Percentiles rank a stretch among this genome's conserved stretches.
Conservation (phyloP, 2,113 vertebrate species). For the Ictalurus punctatus region DNA sequence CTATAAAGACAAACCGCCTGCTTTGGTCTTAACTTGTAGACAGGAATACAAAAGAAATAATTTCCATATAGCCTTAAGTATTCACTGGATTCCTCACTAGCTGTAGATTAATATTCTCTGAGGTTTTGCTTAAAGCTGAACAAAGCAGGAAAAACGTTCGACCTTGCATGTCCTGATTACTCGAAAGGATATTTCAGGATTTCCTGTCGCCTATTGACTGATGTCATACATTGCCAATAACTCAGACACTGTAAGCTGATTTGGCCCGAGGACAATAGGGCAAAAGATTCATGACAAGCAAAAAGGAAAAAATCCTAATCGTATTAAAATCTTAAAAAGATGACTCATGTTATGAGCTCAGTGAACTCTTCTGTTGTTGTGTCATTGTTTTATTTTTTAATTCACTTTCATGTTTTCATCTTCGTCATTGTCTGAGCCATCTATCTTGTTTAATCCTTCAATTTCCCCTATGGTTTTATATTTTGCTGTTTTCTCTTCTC, state of each 20-base stretch:
- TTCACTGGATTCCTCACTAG: slow-evolving; percentile 25
- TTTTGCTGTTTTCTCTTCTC: slow-evolving; percentile 19
- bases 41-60: slow-evolving; percentile 22
- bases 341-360: slow-evolving; percentile 29
- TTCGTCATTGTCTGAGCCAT: slow-evolving; percentile 7
- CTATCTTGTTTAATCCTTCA: slow-evolving; percentile 16
- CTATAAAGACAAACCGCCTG: slow-evolving; percentile 26
- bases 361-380: slow-evolving; percentile 3
- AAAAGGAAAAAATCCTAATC: background rate
- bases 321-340: slow-evolving; percentile 29
- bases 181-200: slow-evolving; percentile 49
- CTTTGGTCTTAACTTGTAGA: slow-evolving; percentile 31
- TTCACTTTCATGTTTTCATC: slow-evolving; percentile 8
- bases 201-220: slow-evolving; percentile 48
- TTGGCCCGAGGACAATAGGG: slow-evolving; percentile 32
- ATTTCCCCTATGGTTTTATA: slow-evolving; percentile 3
- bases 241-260: slow-evolving; percentile 33
- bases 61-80: slow-evolving; percentile 22
- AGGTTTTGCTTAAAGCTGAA: slow-evolving; percentile 33
- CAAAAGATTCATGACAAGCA: slow-evolving; percentile 29
- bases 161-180: slow-evolving; percentile 50
- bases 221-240: slow-evolving; percentile 47
- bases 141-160: slow-evolving; percentile 41
- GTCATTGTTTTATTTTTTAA: slow-evolving; percentile 23
- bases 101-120: slow-evolving; percentile 16